Evolutionary conservation across 2,113 vertebrate species (phyloP).

Genomic region (Melospiza melodia): DNA sequence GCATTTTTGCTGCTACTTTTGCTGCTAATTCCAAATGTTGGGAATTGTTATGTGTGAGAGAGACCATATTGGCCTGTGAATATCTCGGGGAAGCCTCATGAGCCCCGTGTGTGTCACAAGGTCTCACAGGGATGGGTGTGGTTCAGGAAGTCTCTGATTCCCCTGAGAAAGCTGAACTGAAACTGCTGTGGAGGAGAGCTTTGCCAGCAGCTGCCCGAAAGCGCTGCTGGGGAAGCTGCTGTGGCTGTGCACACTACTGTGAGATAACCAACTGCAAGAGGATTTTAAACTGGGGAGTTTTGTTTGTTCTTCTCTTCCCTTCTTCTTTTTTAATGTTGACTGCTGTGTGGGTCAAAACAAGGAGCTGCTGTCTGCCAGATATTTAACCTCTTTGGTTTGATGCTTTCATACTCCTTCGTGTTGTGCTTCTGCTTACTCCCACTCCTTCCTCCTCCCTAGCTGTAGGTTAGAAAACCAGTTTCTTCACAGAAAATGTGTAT

Average conservation of each 20-base stretch:
- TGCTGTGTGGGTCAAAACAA: neutral
- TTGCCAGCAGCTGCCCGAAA: neutral
- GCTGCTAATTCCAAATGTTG: neutral
- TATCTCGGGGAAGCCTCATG: neutral
- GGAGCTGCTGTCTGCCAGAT: neutral
- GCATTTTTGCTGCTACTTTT: neutral
- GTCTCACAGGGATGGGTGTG: neutral
- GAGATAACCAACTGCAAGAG: neutral
- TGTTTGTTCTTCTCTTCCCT: neutral
- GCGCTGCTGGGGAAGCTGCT: slow-evolving; percentile 5
- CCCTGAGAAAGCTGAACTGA: slow-evolving; percentile 51
- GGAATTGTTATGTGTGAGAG: neutral
- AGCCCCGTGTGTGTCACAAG: neutral
- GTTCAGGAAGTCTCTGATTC: neutral
- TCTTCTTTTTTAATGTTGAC: neutral
- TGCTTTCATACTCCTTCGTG: neutral
- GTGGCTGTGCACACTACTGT: neutral
- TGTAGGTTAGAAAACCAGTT: slow-evolving; percentile 22
- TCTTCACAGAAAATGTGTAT: neutral
- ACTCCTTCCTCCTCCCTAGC: slow-evolving; percentile 43
- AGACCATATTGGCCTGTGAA: neutral
- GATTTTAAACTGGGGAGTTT: neutral
- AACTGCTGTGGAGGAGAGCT: slow-evolving; percentile 22
- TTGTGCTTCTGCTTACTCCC: slow-evolving; percentile 45
- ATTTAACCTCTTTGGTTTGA: neutral